Evolutionary conservation across 1,140 invertebrate species (phyloP).

Genomic region (Brachionus paranguensis): DNA sequence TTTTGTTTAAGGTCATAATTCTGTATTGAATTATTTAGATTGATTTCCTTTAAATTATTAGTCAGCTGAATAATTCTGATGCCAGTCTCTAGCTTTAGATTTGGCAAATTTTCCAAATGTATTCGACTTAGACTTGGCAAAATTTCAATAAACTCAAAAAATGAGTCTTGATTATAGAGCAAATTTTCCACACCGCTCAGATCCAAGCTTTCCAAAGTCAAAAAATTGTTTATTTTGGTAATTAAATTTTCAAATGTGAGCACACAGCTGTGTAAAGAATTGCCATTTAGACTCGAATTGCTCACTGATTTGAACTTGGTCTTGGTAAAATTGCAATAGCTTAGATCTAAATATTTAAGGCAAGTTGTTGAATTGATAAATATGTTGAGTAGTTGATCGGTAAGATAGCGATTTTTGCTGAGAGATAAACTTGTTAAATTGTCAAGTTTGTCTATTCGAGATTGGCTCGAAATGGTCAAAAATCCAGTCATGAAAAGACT

Average conservation of each 20-base stretch:
- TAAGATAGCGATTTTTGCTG: constrained; percentile 21
- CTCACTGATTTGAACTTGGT: constrained; percentile 34
- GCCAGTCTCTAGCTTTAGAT: neutral
- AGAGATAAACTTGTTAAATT: neutral
- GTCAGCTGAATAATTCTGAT: neutral
- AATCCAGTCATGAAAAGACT: constrained; percentile 34
- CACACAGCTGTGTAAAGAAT: neutral
- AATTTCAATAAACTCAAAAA: constrained; percentile 12
- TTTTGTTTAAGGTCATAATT: neutral
- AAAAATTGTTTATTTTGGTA: neutral
- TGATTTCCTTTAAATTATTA: neutral
- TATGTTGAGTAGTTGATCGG: constrained; percentile 1
- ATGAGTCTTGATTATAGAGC: neutral
- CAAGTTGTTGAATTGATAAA: neutral
- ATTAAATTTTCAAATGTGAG: constrained; percentile 34
- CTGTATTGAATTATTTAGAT: constrained; percentile 25
- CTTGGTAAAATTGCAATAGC: constrained; percentile 32
- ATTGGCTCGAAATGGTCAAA: neutral
- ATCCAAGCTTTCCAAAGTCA: neutral
- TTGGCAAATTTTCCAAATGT: neutral
- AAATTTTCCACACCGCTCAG: constrained; percentile 16
- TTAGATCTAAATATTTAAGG: neutral
- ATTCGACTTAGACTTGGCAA: neutral
- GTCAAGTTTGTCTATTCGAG: neutral
- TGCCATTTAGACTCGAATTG: neutral